Evolutionary conservation across 2,113 vertebrate species (phyloP), one percentile per base, ranked within the genome.

Genomic region (Seriola quinqueradiata): DNA sequence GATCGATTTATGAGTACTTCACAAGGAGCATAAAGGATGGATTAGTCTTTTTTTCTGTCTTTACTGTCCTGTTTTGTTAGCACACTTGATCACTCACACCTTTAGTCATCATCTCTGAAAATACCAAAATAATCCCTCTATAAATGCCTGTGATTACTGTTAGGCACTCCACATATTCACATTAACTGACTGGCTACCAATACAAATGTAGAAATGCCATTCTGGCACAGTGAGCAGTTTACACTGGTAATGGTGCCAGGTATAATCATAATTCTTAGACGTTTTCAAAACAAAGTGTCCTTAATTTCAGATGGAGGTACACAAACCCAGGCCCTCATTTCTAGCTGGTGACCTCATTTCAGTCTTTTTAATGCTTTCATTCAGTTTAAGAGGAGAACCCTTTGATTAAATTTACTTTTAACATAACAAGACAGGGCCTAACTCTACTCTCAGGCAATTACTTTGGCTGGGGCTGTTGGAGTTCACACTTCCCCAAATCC

Each of bases 1-100:
- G 32, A 85, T 60, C 9, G 14, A 64, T 86, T 68, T 74, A 28
- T 59, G 5, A 11, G 19, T 11, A 46, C 50, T 34, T 65, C 1
- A 69, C 12, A 42, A 48, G 21, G 77, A 34, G 50, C 34, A 40
- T 70, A 52, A 50, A 66, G n/a, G 54, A 63, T 16, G 7, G 50
- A 60, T 58, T 32, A 16, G 11, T 63, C 75, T 77, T 16, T 19
- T 64, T 25, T 44, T 7, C 6, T 57, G 23, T 58, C 10, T 55
- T 36, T 34, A 46, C 19, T 57, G 4, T 7, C 19, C 21, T 32
- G 34, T 52, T 60, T 19, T 68, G 16, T 70, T 72, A 16, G n/a
- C 3, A 36, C 70, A 32, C 19, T 14, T 58, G 44, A 16, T 64
- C 25, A 50, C 5, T 48, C 13, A 17, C 40, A 70, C 4, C 40